A percentile compares a stretch with the other conserved stretches of the same genome.
Conservation (phyloP, 2,888 invertebrate genomes). For the Tenthredo livida region DNA sequence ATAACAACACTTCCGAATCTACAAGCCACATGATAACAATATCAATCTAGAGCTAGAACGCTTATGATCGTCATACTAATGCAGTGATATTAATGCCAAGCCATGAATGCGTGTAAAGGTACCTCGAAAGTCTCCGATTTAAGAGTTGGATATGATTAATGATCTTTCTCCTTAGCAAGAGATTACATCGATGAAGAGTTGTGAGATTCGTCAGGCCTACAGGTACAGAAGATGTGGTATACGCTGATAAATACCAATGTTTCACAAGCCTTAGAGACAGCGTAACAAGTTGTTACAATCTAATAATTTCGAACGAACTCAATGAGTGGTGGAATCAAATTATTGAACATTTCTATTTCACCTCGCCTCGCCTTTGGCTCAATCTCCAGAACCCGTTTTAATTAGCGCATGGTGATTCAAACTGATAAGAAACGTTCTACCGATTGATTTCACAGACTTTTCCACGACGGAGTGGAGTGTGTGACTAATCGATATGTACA, state of each 20-base stretch:
- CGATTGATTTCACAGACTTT: not conserved
- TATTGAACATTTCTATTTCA: not conserved
- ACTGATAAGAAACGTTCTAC: not conserved
- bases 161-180: not conserved
- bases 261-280: not conserved
- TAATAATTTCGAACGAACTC: not conserved
- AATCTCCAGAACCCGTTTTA: not conserved
- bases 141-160: slow-evolving; percentile 1
- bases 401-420: not conserved
- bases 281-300: not conserved
- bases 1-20: not conserved
- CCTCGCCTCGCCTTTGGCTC: not conserved
- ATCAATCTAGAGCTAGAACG: not conserved
- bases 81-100: not conserved
- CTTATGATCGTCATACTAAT: not conserved
- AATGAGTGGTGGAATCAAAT: slow-evolving; percentile 1
- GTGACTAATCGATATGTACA: not conserved
- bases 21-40: not conserved
- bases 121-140: not conserved
- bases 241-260: not conserved
- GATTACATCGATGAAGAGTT: not conserved
- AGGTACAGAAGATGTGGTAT: not conserved
- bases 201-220: not conserved
- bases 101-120: not conserved
- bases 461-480: no score